Evolutionary conservation across 2,888 invertebrate species (phyloP).

Genomic region (Sipha maydis): DNA sequence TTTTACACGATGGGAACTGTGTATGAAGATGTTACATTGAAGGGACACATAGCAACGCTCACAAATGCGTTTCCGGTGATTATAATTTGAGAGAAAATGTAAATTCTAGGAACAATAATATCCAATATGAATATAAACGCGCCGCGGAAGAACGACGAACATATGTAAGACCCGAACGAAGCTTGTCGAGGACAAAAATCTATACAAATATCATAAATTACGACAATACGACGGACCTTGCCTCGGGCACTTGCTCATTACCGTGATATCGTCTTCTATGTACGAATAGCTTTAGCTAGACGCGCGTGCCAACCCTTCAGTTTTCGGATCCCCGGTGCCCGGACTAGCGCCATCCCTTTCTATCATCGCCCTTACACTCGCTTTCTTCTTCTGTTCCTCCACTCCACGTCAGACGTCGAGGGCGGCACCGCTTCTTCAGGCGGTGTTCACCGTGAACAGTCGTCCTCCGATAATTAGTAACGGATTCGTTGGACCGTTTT

Average conservation of each 20-base stretch:
- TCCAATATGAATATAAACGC: background rate
- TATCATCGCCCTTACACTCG: background rate
- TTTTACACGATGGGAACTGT: background rate
- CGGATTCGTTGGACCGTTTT: slow-evolving; percentile 21
- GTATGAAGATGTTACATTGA: background rate
- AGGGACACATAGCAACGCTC: background rate
- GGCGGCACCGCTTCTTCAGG: too few species aligned
- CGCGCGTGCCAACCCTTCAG: background rate
- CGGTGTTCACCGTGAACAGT: background rate
- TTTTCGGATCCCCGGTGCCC: background rate
- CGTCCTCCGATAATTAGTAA: background rate
- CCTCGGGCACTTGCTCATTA: background rate
- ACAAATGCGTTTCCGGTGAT: background rate
- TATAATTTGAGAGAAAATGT: background rate
- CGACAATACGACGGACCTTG: background rate
- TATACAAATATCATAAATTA: background rate
- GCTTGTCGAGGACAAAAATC: background rate
- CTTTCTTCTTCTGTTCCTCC: background rate
- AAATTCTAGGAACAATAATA: background rate
- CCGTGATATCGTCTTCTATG: too few species aligned
- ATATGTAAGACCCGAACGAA: background rate
- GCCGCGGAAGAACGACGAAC: background rate
- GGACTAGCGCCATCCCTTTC: background rate
- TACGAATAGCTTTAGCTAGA: background rate
- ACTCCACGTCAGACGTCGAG: too few species aligned